These are phyloP conservation scores for Pristiophorus japonicus DNA, from an alignment of 2,113 vertebrate genomes.

Conservation along the genomic window DNA sequence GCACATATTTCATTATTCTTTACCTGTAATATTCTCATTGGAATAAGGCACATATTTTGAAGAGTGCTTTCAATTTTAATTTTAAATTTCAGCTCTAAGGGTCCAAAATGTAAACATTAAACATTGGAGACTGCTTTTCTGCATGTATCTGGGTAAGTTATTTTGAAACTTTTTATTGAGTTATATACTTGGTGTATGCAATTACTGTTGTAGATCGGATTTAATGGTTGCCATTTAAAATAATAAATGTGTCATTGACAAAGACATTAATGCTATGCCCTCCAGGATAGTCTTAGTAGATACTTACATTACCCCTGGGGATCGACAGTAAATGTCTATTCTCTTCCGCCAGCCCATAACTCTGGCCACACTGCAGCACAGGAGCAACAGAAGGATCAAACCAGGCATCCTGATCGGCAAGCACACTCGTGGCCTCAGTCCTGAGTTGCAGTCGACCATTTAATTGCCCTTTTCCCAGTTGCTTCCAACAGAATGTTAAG, in stretches of 20 bases:
- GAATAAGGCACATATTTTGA: neutral
- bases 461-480: neutral
- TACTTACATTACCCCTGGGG: neutral
- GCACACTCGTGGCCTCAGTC: neutral
- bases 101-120: neutral
- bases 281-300: neutral
- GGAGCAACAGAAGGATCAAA: neutral
- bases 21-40: neutral
- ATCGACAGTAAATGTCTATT: neutral
- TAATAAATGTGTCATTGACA: neutral
- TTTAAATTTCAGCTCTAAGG: conserved; percentile 3
- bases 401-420: neutral
- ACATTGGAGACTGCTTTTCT: neutral
- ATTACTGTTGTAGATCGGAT: neutral
- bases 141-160: neutral
- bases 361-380: neutral
- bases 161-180: neutral
- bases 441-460: neutral
- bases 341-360: neutral
- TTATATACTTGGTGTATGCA: neutral
- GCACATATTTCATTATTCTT: neutral
- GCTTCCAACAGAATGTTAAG: neutral
- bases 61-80: neutral
- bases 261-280: neutral
- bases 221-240: neutral